Percentiles rank a stretch among this genome's conserved stretches.
Evolutionary conservation across 2,113 vertebrate species (phyloP).

Genomic region (Cariama cristata): DNA sequence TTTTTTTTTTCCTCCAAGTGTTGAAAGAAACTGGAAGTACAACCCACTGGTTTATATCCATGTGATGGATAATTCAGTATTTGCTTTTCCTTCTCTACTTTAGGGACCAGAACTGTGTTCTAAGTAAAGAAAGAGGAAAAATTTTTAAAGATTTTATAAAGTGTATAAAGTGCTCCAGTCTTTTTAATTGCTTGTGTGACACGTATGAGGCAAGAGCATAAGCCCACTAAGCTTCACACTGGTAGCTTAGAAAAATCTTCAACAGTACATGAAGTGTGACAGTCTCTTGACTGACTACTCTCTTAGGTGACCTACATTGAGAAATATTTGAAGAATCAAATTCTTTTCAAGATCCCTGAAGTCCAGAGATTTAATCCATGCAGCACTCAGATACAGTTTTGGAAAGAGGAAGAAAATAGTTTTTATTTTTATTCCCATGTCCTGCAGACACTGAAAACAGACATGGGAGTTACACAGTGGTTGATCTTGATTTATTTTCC

Average conservation of each 20-base stretch:
- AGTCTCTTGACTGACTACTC: not conserved
- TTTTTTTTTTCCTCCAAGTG: not conserved
- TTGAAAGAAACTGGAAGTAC: constrained; percentile 27
- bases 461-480: not conserved
- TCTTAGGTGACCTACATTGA: not conserved
- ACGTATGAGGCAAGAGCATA: not conserved
- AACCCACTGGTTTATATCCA: not conserved
- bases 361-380: not conserved
- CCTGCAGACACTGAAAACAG: not conserved
- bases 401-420: not conserved
- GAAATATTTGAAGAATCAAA: not conserved
- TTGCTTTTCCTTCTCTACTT: not conserved
- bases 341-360: not conserved
- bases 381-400: not conserved
- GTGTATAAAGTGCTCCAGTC: not conserved
- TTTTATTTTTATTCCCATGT: not conserved
- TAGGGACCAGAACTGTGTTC: not conserved
- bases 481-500: not conserved
- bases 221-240: not conserved
- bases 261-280: not conserved
- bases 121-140: not conserved
- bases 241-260: not conserved
- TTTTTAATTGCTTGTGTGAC: not conserved
- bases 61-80: not conserved
- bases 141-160: not conserved